Evolutionary conservation across 2,113 vertebrate species (phyloP).

Genomic region (Paradisaea rubra): DNA sequence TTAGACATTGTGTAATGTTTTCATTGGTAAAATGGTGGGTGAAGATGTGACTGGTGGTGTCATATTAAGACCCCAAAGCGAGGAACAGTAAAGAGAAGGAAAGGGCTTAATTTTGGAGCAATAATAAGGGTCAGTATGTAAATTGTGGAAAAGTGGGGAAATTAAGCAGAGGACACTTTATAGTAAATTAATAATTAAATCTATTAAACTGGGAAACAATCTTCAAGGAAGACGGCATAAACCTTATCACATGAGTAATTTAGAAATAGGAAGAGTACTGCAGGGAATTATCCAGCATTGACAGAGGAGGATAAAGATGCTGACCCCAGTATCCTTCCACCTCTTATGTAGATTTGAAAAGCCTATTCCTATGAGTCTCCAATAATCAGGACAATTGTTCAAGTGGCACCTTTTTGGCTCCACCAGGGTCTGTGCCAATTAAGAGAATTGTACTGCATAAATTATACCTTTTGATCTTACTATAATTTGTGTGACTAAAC

Average conservation of each 20-base stretch:
- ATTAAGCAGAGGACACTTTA: not conserved
- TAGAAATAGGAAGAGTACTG: not conserved
- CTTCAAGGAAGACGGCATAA: not conserved
- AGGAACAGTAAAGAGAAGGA: not conserved
- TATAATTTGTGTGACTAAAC: constrained; percentile 55
- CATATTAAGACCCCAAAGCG: not conserved
- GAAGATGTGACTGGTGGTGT: not conserved
- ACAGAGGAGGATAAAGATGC: constrained; percentile 44
- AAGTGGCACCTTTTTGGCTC: constrained; percentile 52
- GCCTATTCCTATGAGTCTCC: constrained; percentile 27
- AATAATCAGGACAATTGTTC: constrained; percentile 55
- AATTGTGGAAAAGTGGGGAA: not conserved
- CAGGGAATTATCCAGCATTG: constrained; percentile 15
- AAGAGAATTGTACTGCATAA: constrained; percentile 49
- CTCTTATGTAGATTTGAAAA: constrained; percentile 22
- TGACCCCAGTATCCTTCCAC: constrained; percentile 29
- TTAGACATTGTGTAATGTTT: not conserved
- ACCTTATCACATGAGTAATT: constrained; percentile 21
- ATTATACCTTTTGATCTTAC: constrained; percentile 62
- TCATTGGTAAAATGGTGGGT: not conserved
- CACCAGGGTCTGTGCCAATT: constrained; percentile 46
- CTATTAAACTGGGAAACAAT: not conserved
- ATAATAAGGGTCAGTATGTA: not conserved
- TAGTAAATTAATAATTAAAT: constrained; percentile 19
- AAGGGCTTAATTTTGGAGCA: not conserved